A percentile compares a stretch with the other conserved stretches of the same genome.
Evolutionary conservation across 30 jellyfish, hydroid and myxozoan species (phyloP).

Genomic region (Aurelia aurita complex sp. Pacific): DNA sequence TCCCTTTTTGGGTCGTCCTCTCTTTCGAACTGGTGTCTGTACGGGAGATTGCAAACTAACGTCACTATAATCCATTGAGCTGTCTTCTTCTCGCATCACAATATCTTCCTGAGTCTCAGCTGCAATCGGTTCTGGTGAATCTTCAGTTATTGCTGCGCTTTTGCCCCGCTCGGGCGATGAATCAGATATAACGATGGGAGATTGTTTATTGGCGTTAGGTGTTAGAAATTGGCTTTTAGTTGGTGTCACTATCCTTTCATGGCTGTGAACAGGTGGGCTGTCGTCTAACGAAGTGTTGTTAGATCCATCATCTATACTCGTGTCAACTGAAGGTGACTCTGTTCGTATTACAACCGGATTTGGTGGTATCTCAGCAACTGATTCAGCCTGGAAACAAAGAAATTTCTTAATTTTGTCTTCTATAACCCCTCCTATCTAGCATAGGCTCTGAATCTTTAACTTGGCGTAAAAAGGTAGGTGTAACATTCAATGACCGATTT

Average conservation of each 20-base stretch:
- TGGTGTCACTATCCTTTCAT: not conserved
- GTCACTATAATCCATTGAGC: not conserved
- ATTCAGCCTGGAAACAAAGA: not conserved
- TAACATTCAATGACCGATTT: too few species aligned
- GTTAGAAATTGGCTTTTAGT: not conserved
- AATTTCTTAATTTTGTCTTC: too few species aligned
- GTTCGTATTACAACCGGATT: not conserved
- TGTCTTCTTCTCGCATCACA: conserved; percentile 8
- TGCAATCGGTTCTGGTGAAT: not conserved
- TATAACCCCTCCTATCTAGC: too few species aligned
- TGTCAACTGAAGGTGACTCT: not conserved
- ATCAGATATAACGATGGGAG: conserved; percentile 24
- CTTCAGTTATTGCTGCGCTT: not conserved
- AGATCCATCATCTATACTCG: not conserved
- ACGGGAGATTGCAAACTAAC: not conserved
- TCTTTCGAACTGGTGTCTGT: conserved; percentile 23
- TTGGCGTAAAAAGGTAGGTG: too few species aligned
- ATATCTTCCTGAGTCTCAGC: not conserved
- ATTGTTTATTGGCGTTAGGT: not conserved
- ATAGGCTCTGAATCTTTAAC: too few species aligned
- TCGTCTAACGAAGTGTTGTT: not conserved
- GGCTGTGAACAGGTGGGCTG: not conserved
- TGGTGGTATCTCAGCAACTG: not conserved
- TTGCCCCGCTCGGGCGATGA: conserved; percentile 37
- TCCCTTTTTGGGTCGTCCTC: conserved; percentile 38